These are phyloP conservation scores for Phaedon cochleariae DNA, from an alignment of 2,888 invertebrate genomes.

Conservation along the genomic window DNA sequence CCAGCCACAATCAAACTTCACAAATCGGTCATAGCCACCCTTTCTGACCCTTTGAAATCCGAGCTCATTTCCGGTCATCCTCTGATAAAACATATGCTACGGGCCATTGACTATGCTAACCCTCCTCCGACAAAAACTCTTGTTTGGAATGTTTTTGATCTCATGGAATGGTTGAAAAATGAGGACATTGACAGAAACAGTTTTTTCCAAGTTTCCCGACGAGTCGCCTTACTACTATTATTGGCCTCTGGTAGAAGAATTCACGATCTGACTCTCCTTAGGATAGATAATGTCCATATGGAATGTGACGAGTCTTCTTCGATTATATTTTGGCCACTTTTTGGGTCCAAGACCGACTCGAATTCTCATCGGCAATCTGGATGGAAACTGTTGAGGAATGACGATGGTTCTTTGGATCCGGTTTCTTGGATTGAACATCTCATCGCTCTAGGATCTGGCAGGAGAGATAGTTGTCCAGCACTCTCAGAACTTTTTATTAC, in stretches of 20 bases:
- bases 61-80: conserved; percentile 1
- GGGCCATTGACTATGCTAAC: conserved; percentile 16
- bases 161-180: conserved; percentile 23
- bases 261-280: conserved; percentile 32
- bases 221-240: conserved; percentile 29
- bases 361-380: conserved; percentile 28
- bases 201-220: conserved; percentile 30
- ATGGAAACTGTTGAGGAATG: conserved; percentile 28
- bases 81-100: conserved; percentile 19
- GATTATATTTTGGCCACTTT: conserved; percentile 42
- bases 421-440: conserved; percentile 25
- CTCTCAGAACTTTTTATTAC: conserved; percentile 28
- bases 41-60: conserved; percentile 14
- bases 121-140: conserved; percentile 4
- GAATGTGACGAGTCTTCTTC: conserved; percentile 6
- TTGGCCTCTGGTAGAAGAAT: conserved; percentile 29
- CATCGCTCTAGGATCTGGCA: conserved; percentile 13
- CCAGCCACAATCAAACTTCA: conserved; percentile 41
- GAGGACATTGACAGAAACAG: conserved; percentile 2
- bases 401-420: conserved; percentile 20
- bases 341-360: conserved; percentile 45
- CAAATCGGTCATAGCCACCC: conserved; percentile 40
- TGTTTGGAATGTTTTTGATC: conserved; percentile 24
- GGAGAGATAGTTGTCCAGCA: conserved; percentile 1
- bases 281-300: conserved; percentile 19